A percentile compares a stretch with the other conserved stretches of the same genome.
phyloP scores from a whole-genome alignment of 1,140 invertebrate genomes.

The roundworm (Caenorhabditis elegans) region WBcel235 BX284605.5:18529001-18529500 shows the following conservation, averaged over 20 bases:
- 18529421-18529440: not conserved
- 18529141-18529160: not conserved
- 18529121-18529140: not conserved
- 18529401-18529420: not conserved
- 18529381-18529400: not conserved
- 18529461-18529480: not conserved
- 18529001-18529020: not conserved
- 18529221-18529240: too few relatives aligned
- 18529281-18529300: too few relatives aligned
- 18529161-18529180: too few relatives aligned
- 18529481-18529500: not conserved
- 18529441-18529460: not conserved
- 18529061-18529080: too few relatives aligned
- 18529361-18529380: too few relatives aligned
- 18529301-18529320: too few relatives aligned
- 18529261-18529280: too few relatives aligned
- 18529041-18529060: not conserved
- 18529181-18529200: too few relatives aligned
- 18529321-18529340: too few relatives aligned
- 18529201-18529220: too few relatives aligned
- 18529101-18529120: not conserved
- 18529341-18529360: too few relatives aligned
- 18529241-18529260: too few relatives aligned
- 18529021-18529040: not conserved
- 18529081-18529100: not conserved